Evolutionary conservation across 2,888 invertebrate genomes (phyloP), one percentile per base, ranked within the genome.

Genomic region (Drepana falcataria): DNA sequence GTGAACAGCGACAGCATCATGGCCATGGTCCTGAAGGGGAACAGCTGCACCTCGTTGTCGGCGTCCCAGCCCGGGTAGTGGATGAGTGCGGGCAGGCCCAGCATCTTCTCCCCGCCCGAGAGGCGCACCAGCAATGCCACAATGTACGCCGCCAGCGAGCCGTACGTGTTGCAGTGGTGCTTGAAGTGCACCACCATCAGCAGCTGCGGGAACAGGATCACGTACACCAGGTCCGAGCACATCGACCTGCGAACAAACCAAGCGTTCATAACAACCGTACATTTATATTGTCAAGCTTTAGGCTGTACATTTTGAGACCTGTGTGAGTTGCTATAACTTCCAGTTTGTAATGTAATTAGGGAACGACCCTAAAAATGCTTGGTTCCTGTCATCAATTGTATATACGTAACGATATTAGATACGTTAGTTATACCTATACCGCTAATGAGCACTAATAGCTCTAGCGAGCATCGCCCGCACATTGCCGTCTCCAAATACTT

Each of bases 151-250:
- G 96, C 92, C 53, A 99, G 91, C 48, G 98, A 98, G 44, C 99
- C 99, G 85, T 99, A 99, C 6, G 99, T 99, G 91, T 99, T 99
- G 91, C 98, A 97, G 82, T 96, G 93, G 64, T 95, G 93, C 84
- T 96, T 96, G 90, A 98, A 96, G 91, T 99, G 98, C 35, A 99
- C 98, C 69, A 99, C 99, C 95, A 98, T 98, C 71, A 99, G 93
- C 35, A 99, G 94, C 89, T 98, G 99, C 0, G 99, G 99, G 88
- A 99, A 99, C 68, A 99, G 94, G 79, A 99, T 98, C 68, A 99
- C 98, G 93, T 99, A 99, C 65, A 99, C 99, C 81, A 99, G 92
- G 90, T 99, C 99, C 49, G 99, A 98, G 89, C 99, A 99, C 94
- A 99, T 96, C 61, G 98, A 98, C 96, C 96, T 96, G 83, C 0